Base-by-base conservation (phyloP, 1,140 invertebrate genomes). In the Monochamus saltuarius region DNA sequence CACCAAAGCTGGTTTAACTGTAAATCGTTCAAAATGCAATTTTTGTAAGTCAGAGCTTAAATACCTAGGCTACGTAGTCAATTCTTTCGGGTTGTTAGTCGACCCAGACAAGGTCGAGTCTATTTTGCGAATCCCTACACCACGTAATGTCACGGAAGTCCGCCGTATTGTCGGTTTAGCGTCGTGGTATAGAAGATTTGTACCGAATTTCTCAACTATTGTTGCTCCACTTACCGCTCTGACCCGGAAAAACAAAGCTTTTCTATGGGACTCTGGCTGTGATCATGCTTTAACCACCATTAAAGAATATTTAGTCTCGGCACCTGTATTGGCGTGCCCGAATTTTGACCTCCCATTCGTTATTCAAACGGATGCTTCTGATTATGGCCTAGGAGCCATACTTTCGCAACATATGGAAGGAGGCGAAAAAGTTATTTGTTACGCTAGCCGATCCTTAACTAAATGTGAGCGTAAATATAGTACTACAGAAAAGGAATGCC, bases 111-210 rank as follows among this genome's bases (percentile, higher is more conserved):
- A 79, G 65, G 68, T 79, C 19, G 34, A 61, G 13, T 73, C 76
- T 4, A 74, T 80, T 16, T 29, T 59, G 14, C 4, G 16, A 13
- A 35, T 52, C 8, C 50, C 50, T 11, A 52, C 11, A 11, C 50
- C 34, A 7, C 34, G 50, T 6, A 52, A 34, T 34, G 16, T 52
- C 22, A 29, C 49, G 11, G 70, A 79, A 39, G 29, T 82, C 0
- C 59, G 76, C 42, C 17, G 68, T 22, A 82, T 84, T 60, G 39
- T 82, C 0, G 81, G 82, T 2, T 62, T 82, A 29, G 64, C 69
- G 1, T 68, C 72, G 1, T 82, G 76, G 22, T n/a, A n/a, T n/a
- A n/a, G n/a, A n/a, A 52, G 71, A 36, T 80, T 78, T 66, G 61
- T 81, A 2, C 62, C 59, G 0, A 43, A 71, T 42, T 80, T 75